These are phyloP conservation scores for Baronia brevicornis DNA, from an alignment of 2,888 invertebrate species.

Conservation along the genomic window DNA sequence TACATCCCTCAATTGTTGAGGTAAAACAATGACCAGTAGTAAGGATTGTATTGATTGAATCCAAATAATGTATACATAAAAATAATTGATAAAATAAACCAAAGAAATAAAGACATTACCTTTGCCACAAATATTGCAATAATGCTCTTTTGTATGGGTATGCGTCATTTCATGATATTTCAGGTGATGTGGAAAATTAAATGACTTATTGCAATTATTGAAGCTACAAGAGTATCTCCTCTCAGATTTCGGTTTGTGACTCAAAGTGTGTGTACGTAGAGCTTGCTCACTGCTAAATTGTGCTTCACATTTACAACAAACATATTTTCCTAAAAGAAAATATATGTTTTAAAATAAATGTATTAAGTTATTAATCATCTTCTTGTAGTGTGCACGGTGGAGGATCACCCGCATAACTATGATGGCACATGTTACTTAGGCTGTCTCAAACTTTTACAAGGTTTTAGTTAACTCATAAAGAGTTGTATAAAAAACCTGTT, in stretches of 20 bases:
- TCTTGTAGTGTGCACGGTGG: no score
- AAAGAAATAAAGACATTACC: constrained; percentile 31
- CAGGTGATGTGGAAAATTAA: constrained; percentile 63
- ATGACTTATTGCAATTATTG: constrained; percentile 49
- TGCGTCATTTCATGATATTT: constrained; percentile 64
- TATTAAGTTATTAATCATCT: no score
- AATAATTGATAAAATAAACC: not conserved
- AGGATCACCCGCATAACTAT: no score
- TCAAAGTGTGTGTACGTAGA: constrained; percentile 48
- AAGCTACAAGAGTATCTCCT: constrained; percentile 47
- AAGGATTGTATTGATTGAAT: no score
- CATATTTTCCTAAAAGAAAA: constrained; percentile 41
- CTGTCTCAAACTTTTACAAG: not conserved
- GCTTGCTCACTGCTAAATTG: constrained; percentile 53
- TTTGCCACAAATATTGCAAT: constrained; percentile 56
- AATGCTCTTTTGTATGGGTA: constrained; percentile 50
- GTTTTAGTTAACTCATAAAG: no score
- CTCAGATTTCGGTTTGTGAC: constrained; percentile 49
- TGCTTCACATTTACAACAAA: constrained; percentile 46
- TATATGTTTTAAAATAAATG: not conserved
- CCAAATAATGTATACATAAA: not conserved
- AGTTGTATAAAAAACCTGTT: no score
- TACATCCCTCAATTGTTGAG: no score
- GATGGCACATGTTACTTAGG: no score
- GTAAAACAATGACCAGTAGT: no score